Evolutionary conservation across 2,888 invertebrate genomes (phyloP).

Genomic region (Xestia sexstrigata): DNA sequence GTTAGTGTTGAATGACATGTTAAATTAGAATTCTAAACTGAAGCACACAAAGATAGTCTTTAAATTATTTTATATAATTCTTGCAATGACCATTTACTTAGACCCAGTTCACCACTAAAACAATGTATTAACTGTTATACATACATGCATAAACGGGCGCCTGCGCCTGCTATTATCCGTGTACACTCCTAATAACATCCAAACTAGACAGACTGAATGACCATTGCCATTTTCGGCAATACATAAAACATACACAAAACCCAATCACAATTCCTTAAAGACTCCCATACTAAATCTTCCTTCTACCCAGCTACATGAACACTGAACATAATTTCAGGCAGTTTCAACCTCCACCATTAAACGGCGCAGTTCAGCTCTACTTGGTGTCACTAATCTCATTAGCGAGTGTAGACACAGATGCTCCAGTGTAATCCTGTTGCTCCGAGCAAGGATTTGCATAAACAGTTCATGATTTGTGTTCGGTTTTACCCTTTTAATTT

Average conservation of each 20-base stretch:
- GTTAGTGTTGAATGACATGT: too few species aligned
- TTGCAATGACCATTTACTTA: neutral
- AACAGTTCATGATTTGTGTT: conserved; percentile 80
- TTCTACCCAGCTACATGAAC: conserved; percentile 15
- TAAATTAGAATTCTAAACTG: neutral
- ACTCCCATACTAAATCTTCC: neutral
- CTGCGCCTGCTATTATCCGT: neutral
- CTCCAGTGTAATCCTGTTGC: conserved; percentile 80
- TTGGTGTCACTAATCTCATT: conserved; percentile 84
- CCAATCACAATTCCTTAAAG: neutral
- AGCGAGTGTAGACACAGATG: conserved; percentile 84
- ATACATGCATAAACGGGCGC: neutral
- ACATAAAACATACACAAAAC: neutral
- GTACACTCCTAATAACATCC: neutral
- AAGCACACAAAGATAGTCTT: neutral
- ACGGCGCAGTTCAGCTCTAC: conserved; percentile 69
- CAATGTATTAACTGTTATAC: neutral
- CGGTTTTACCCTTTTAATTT: conserved; percentile 71
- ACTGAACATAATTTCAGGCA: conserved; percentile 62
- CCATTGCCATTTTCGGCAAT: neutral
- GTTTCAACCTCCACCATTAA: conserved; percentile 71
- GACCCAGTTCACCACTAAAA: neutral
- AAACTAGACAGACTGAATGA: neutral
- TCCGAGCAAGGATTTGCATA: conserved; percentile 79
- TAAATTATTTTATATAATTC: neutral